Conservation (phyloP, 1,140 invertebrate species). For the Anoplophora glabripennis region DNA sequence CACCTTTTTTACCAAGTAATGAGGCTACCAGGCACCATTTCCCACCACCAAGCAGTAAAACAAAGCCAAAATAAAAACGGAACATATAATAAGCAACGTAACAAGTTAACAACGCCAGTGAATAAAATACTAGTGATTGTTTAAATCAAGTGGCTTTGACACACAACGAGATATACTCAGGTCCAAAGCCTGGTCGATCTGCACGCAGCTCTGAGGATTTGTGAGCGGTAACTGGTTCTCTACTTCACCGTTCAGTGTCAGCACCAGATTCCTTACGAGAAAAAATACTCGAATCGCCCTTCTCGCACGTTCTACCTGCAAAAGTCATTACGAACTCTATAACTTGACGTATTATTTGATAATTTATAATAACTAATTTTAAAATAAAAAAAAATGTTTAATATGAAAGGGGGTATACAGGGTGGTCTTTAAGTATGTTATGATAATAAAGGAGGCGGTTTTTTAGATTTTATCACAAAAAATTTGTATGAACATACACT, state of each 20-base stretch:
- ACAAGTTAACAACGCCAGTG: constrained; percentile 4
- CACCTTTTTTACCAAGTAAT: too few relatives aligned
- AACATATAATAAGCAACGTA: neutral
- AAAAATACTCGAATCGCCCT: constrained; percentile 94
- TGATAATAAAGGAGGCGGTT: too few relatives aligned
- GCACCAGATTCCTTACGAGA: constrained; percentile 78
- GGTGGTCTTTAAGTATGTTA: too few relatives aligned
- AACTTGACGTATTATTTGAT: too few relatives aligned
- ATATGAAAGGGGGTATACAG: too few relatives aligned
- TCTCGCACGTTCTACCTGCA: constrained; percentile 86
- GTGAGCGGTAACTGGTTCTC: constrained; percentile 91
- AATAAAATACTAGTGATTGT: constrained; percentile 38
- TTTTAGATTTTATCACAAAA: too few relatives aligned
- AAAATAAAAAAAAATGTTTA: too few relatives aligned
- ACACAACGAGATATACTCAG: constrained; percentile 71
- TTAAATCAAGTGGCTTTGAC: constrained; percentile 41
- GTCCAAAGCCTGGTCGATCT: constrained; percentile 89
- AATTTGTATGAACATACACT: too few relatives aligned
- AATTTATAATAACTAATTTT: too few relatives aligned
- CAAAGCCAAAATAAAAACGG: neutral
- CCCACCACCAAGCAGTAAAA: constrained; percentile 4
- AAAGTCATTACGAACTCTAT: too few relatives aligned
- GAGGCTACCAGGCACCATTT: too few relatives aligned
- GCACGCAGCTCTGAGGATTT: constrained; percentile 83
- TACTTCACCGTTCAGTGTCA: constrained; percentile 75